These are phyloP conservation scores for Muscicapa comitata DNA, from an alignment of 2,797 vertebrate genomes.

Conservation along the genomic window DNA sequence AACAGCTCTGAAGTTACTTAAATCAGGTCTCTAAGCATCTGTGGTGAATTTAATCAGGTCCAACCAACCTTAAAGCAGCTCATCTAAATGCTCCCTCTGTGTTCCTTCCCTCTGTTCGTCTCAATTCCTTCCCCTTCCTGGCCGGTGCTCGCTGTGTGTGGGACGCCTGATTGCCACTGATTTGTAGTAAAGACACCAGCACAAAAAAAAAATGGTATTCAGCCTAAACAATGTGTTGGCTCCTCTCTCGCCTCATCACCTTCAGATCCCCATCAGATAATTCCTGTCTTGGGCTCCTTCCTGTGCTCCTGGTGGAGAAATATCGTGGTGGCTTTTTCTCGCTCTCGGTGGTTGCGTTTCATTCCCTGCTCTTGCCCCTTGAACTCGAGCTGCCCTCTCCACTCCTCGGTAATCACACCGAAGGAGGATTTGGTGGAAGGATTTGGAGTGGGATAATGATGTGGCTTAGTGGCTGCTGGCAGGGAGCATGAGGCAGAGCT, in stretches of 20 bases:
- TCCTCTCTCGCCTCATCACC: not conserved
- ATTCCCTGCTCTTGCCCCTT: not conserved
- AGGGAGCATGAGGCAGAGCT: not conserved
- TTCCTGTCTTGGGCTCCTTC: not conserved
- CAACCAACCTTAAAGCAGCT: slow-evolving; percentile 56
- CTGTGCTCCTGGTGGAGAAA: rapidly evolving
- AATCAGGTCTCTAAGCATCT: slow-evolving; percentile 61
- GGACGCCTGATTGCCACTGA: slow-evolving; percentile 15
- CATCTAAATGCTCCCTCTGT: slow-evolving; percentile 54
- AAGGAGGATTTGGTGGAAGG: slow-evolving; percentile 26
- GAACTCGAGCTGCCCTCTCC: not conserved
- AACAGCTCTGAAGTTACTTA: slow-evolving; percentile 43
- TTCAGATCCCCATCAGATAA: not conserved
- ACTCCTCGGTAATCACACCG: not conserved
- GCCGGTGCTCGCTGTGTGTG: not conserved
- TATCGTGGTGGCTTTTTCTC: not conserved
- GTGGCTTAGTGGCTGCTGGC: not conserved
- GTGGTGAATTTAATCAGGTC: slow-evolving; percentile 64
- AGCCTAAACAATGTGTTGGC: not conserved
- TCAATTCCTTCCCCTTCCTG: slow-evolving; percentile 10
- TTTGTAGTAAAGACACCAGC: not conserved
- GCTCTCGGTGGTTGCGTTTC: not conserved
- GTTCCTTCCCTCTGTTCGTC: not conserved
- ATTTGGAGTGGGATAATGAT: slow-evolving; percentile 28
- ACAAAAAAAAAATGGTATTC: not conserved